Base-by-base conservation (phyloP, 2,113 vertebrate genomes). In the Struthio camelus region DNA sequence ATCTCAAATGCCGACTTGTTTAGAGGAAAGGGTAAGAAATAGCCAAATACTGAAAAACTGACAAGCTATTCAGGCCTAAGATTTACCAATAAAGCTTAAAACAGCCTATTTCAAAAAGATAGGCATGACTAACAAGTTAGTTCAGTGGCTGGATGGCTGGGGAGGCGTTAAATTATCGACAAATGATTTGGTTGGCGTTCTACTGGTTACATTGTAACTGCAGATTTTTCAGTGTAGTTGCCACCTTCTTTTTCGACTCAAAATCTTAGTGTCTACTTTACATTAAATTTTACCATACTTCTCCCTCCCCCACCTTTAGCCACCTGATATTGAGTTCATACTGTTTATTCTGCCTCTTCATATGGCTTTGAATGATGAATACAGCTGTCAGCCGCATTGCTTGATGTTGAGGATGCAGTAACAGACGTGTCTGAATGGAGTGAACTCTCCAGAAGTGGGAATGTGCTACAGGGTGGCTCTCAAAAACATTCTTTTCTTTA, bases 261-360 rank as follows among this genome's bases (percentile, higher is more conserved):
- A 40, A 85, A 69, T 61, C 58, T 78, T 70, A 40, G 28, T 72
- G 36, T 67, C 34, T 71, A 56, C 42, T 77, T 76, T 61, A 32
- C 9, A 11, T 51, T 76, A 53, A 73, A 36, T 59, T 61, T 90
- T 62, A 42, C 18, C 24, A 1, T 54, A 56, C 28, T 67, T 64
- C 50, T 85, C 65, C 9, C 22, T 56, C 14, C 3, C 23, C 5
- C 22, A 9, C 1, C 13, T 69, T 85, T 93, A 51, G 44, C 16
- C 69, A 13, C 44, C 6, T 11, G 3, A 6, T 40, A 73, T 1
- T 65, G 58, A 51, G 78, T 80, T 89, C 0, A 8, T 38, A 0
- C 44, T 69, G 11, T 38, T 81, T 79, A 58, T 82, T 79, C 25
- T 78, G 69, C 42, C 8, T 61, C 90, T 89, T 69, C 46, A 50